Evolutionary conservation across 2,797 vertebrate species (phyloP).

Genomic region (Nyctibius grandis): DNA sequence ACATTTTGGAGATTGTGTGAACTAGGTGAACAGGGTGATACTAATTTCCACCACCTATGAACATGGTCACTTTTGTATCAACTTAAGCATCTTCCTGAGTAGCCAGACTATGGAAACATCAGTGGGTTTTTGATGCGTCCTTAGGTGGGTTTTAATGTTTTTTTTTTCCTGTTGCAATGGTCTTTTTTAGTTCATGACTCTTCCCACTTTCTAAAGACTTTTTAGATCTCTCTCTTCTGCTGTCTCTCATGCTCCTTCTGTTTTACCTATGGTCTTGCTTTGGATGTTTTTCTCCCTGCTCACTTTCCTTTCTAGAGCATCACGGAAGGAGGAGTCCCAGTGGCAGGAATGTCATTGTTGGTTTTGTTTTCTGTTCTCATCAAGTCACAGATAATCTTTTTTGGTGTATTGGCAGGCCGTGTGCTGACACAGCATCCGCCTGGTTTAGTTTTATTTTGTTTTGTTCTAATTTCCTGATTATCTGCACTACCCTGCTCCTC

Average conservation of each 20-base stretch:
- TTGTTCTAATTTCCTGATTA: slow-evolving; percentile 61
- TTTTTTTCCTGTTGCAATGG: neutral
- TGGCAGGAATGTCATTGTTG: slow-evolving; percentile 13
- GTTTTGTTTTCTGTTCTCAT: slow-evolving; percentile 37
- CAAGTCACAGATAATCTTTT: slow-evolving; percentile 28
- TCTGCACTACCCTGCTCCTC: slow-evolving; percentile 20
- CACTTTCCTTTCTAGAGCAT: neutral
- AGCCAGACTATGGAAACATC: neutral
- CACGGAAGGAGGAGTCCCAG: neutral
- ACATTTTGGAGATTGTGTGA: neutral
- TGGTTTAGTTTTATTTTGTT: slow-evolving; percentile 50
- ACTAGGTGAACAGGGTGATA: neutral
- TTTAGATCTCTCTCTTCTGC: neutral
- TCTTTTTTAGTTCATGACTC: neutral
- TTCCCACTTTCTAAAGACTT: neutral
- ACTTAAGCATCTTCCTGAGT: neutral
- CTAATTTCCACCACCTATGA: neutral
- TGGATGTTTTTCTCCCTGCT: neutral
- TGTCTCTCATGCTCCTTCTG: neutral
- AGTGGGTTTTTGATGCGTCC: neutral
- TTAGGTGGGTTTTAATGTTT: neutral
- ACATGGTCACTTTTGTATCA: neutral
- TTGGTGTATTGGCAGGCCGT: neutral
- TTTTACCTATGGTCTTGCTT: neutral
- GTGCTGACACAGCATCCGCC: slow-evolving; percentile 1